Conservation (phyloP, 2,113 vertebrate species). For the Poecilia latipinna region DNA sequence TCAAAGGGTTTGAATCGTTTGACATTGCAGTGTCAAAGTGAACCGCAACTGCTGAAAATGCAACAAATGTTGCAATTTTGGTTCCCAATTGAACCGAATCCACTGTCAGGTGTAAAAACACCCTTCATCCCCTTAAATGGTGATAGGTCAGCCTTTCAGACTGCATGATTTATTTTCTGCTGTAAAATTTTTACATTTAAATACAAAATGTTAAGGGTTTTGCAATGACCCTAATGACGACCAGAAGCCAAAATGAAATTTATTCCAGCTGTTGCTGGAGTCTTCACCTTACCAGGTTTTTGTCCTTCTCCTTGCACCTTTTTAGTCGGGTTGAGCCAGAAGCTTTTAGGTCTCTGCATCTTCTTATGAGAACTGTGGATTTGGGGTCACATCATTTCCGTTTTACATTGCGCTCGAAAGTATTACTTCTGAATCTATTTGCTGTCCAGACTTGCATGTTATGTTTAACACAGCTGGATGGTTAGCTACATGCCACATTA, state of each 20-base stretch:
- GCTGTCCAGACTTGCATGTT: background rate
- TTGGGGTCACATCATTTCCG: background rate
- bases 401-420: background rate
- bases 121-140: background rate
- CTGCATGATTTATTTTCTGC: too few species aligned
- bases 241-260: background rate
- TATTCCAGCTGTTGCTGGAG: too few species aligned
- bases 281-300: too few species aligned
- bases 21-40: too few species aligned
- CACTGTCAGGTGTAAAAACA: too few species aligned
- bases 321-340: background rate
- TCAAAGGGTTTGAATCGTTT: too few species aligned
- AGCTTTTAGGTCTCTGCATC: background rate
- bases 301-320: too few species aligned
- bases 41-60: too few species aligned
- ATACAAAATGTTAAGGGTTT: background rate
- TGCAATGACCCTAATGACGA: background rate
- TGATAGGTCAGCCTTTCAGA: background rate
- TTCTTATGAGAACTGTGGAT: background rate
- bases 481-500: background rate
- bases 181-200: background rate
- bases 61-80: too few species aligned
- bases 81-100: too few species aligned
- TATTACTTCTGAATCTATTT: background rate
- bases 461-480: background rate